phyloP scores from a whole-genome alignment of 2,113 vertebrate genomes.

The Nibea albiflora region DNA sequence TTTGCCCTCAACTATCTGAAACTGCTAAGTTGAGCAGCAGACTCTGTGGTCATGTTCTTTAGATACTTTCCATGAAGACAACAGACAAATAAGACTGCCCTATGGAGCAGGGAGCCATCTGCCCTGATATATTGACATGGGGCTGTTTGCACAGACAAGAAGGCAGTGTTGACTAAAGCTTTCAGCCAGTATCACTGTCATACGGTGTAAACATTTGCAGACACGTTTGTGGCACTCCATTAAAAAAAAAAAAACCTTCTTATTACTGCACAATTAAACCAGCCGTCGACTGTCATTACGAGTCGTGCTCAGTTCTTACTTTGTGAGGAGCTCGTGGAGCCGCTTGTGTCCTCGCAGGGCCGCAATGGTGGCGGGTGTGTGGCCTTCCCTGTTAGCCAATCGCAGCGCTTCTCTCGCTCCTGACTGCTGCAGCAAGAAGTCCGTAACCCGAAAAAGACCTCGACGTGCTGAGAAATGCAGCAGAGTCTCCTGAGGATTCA shows the following conservation, averaged over 20 bases:
- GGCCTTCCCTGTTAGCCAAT: slow-evolving; percentile 90
- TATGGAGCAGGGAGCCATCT: slow-evolving; percentile 15
- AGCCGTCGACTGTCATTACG: too few species aligned
- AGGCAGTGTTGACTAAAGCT: slow-evolving; percentile 41
- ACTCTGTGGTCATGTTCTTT: slow-evolving; percentile 44
- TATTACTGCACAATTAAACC: background rate
- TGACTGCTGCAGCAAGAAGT: slow-evolving; percentile 90
- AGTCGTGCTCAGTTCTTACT: slow-evolving; percentile 80
- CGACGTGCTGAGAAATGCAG: slow-evolving; percentile 94
- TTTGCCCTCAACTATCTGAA: slow-evolving; percentile 44
- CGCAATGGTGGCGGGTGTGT: slow-evolving; percentile 88
- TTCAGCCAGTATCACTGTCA: slow-evolving; percentile 3
- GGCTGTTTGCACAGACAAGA: slow-evolving; percentile 45
- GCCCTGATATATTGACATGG: slow-evolving; percentile 44
- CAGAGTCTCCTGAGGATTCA: slow-evolving; percentile 90
- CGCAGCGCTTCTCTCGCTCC: slow-evolving; percentile 89
- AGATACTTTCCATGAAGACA: slow-evolving; percentile 52
- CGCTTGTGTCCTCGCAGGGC: slow-evolving; percentile 85
- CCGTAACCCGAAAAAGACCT: slow-evolving; percentile 87
- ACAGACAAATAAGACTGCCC: slow-evolving; percentile 43
- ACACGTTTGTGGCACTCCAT: background rate
- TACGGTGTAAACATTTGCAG: background rate
- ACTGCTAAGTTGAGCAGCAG: slow-evolving; percentile 26
- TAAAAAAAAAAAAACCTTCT: background rate
- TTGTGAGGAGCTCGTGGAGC: slow-evolving; percentile 86